Conservation (phyloP, 2,113 vertebrate species). For the Poeciliopsis occidentalis region DNA sequence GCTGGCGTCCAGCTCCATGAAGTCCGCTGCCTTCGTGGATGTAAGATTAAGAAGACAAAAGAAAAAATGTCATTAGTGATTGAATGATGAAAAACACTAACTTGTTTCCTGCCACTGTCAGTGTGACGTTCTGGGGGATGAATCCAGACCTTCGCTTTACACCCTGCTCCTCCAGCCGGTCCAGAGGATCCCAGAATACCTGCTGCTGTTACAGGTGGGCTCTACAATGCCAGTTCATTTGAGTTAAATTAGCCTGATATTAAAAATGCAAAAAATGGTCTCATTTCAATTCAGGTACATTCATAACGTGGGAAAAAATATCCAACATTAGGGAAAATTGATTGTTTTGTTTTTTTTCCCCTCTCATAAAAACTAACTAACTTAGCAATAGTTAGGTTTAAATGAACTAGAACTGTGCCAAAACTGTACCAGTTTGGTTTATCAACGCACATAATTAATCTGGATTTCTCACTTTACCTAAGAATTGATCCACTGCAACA, state of each 20-base stretch:
- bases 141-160: slow-evolving; percentile 90
- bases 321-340: too few species aligned
- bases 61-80: not conserved
- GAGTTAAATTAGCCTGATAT: too few species aligned
- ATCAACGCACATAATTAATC: too few species aligned
- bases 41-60: slow-evolving; percentile 52
- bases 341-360: not conserved
- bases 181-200: slow-evolving; percentile 94
- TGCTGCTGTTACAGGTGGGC: slow-evolving; percentile 90
- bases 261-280: too few species aligned
- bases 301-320: too few species aligned
- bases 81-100: not conserved
- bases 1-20: slow-evolving; percentile 66
- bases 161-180: slow-evolving; percentile 93
- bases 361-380: too few species aligned
- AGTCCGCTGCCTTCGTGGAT: slow-evolving; percentile 69
- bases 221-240: not conserved
- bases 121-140: slow-evolving; percentile 84
- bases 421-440: too few species aligned
- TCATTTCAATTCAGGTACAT: too few species aligned
- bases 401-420: too few species aligned
- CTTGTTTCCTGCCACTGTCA: slow-evolving; percentile 33
- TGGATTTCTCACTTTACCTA: too few species aligned
- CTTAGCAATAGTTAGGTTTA: too few species aligned
- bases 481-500: too few species aligned